Base-by-base conservation (phyloP, 2,797 vertebrate genomes). In the Limnodromus scolopaceus region DNA sequence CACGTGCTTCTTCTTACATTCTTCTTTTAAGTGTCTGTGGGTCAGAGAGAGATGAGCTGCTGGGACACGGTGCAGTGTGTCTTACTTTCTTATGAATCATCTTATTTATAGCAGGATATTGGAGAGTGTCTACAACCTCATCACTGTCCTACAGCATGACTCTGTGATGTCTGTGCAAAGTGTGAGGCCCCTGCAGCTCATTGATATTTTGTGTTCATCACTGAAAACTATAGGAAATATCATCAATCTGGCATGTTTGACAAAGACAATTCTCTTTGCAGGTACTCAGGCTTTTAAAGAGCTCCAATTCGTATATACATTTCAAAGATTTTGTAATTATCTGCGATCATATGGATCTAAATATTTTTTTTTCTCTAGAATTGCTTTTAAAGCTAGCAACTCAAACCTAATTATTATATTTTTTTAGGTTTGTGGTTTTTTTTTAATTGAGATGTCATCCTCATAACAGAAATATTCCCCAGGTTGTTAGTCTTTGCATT, bases 251-350 rank as follows among this genome's bases (percentile, higher is more conserved):
- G 15, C 15, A 20, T 13, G 13, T n/a, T 23, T 39, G 79, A 70
- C 27, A 23, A 63, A 77, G 30, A 38, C 28, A 57, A 41, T 27
- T 77, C 34, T 15, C 15, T 54, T 76, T 72, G 49, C 34, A 76
- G 46, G 8, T 65, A 60, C 17, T 46, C 38, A 32, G 48, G 76
- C 54, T 85, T 85, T 1, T 5, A 25, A 70, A 94, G 53, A 18
- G 0, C 4, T 38, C 45, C 16, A 34, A 24, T 25, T 20, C 1
- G 8, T 46, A 10, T 6, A n/a, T 10, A 24, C 14, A 4, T 79
- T 65, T 79, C 28, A 41, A 82, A 78, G 41, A 36, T 74, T 51
- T 46, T 89, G 87, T 84, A 81, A 75, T 68, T 3, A 43, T 16
- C 15, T 80, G 46, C 32, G 22, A 41, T 60, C 3, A 13, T 57